Evolutionary conservation across 2,797 vertebrate genomes (phyloP), one percentile per base, ranked within the genome.

Genomic region (Acrocephalus scirpaceus): DNA sequence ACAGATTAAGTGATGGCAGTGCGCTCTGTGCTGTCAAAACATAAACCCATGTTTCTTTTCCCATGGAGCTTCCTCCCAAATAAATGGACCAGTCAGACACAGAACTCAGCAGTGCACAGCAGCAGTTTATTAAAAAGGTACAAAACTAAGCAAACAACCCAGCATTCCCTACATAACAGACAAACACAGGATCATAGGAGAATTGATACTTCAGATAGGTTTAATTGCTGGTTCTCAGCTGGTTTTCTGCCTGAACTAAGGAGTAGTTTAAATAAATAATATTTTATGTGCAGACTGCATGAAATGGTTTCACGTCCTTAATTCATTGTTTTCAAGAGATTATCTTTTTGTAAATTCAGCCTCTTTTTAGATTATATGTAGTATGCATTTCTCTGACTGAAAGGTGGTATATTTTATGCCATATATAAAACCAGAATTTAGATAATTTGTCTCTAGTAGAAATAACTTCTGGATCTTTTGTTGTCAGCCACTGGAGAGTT

Each of bases 201-300:
- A 96, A 94, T 95, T 97, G 78, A 82, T 92, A 84, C 40, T 91
- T 97, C 90, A 96, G 86, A 67, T 96, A 78, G 78, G 79, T 96
- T 96, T 97, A 97, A 97, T 97, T 97, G 97, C 95, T 92, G 66
- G 32, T 92, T 97, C 93, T 96, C 92, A 92, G 92, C 88, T 96
- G 93, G 93, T 94, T 96, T 94, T 90, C 92, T 96, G 67, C 95
- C 94, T 83, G 83, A 97, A 87, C 86, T 96, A 96, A 95, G 90
- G 90, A 88, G 78, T 61, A 95, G 77, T 80, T 88, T 56, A 79
- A 88, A 90, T 90, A 94, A 75, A 66, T 87, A 92, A 76, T 74
- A 45, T 78, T 65, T 87, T 86, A 36, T n/a, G 86, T 95, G 85
- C 64, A 83, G 34, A 51, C 71, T 90, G 89, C 32, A 26, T 85